Conservation (phyloP, 1,140 invertebrate genomes). For the Delia radicum region DNA sequence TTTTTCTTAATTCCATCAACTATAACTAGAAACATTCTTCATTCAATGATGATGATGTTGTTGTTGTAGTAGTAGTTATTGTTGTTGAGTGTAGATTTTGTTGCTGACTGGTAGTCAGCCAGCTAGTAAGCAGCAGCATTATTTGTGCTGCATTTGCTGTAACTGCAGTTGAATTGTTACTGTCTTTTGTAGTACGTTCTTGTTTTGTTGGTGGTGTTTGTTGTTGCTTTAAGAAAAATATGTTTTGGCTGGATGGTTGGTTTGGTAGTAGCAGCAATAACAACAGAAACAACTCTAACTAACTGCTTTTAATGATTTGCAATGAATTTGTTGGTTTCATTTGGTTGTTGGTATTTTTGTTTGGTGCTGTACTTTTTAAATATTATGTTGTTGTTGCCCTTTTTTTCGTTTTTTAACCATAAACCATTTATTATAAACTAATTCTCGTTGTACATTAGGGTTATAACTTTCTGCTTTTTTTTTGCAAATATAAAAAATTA, state of each 20-base stretch:
- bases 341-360: constrained; percentile 14
- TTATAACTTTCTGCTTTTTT: not conserved
- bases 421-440: constrained; percentile 19
- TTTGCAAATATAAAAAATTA: too few relatives aligned
- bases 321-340: not conserved
- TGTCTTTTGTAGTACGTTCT: too few relatives aligned
- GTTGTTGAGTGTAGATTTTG: too few relatives aligned
- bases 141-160: not conserved
- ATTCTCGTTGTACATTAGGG: not conserved
- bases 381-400: not conserved
- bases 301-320: not conserved
- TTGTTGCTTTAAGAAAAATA: not conserved
- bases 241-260: not conserved
- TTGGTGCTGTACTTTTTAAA: constrained; percentile 21
- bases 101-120: not conserved
- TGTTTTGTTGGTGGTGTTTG: too few relatives aligned
- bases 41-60: not conserved
- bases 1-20: not conserved
- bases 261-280: not conserved
- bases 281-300: not conserved
- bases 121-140: too few relatives aligned
- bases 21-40: constrained; percentile 12
- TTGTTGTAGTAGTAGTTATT: too few relatives aligned
- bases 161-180: not conserved
- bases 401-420: not conserved